phyloP scores from a whole-genome alignment of 2,113 vertebrate species.

The Corydoras maculifer region DNA sequence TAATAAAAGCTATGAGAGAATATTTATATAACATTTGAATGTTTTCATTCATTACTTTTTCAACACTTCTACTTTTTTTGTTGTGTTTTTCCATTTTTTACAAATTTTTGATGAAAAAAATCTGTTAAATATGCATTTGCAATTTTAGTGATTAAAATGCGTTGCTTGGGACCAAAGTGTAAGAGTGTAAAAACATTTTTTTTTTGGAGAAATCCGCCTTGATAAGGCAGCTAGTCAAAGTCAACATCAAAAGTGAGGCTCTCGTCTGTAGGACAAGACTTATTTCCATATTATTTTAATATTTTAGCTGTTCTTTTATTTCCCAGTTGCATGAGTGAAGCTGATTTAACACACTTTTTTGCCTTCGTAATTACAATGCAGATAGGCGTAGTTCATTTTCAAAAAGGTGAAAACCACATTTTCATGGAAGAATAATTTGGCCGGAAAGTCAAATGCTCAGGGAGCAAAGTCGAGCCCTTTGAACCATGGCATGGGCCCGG shows the following conservation, averaged over 20 bases:
- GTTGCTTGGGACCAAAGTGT: no score
- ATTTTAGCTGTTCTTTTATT: conserved; percentile 37
- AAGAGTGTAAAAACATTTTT: background rate
- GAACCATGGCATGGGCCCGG: conserved; percentile 29
- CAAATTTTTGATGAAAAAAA: background rate
- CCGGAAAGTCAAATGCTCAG: conserved; percentile 30
- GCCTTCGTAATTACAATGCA: conserved; percentile 38
- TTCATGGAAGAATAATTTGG: conserved; percentile 37
- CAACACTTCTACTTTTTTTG: background rate
- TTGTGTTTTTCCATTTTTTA: background rate
- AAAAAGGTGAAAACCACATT: conserved; percentile 43
- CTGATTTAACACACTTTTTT: conserved; percentile 36
- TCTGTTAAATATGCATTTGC: background rate
- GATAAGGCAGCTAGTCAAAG: conserved; percentile 29
- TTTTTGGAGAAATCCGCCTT: background rate
- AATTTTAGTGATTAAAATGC: background rate
- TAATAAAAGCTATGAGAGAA: no score
- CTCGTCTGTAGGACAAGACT: conserved; percentile 27
- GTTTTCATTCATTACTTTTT: background rate
- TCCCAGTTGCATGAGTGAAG: conserved; percentile 30
- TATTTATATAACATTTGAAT: background rate
- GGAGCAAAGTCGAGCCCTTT: conserved; percentile 22
- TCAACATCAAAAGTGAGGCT: conserved; percentile 37
- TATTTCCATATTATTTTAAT: conserved; percentile 41
- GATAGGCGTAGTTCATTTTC: conserved; percentile 33